Evolutionary conservation across 2,797 vertebrate species (phyloP), one percentile per base, ranked within the genome.

Genomic region (Amazonetta brasiliensis): DNA sequence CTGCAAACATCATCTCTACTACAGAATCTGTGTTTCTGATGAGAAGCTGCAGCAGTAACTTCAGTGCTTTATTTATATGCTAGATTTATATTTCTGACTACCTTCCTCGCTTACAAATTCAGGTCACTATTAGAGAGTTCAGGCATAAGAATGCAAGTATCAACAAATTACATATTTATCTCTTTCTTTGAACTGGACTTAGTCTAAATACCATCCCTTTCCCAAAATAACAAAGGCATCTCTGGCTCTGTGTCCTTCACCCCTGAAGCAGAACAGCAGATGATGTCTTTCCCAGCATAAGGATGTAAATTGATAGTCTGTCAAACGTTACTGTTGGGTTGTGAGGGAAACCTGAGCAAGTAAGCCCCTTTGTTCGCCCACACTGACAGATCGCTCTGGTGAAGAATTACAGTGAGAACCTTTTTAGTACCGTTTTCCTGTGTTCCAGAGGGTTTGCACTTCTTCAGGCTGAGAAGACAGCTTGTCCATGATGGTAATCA

Each of bases 401-500:
- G 84, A 87, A 64, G n/a, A 75, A 44, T 79, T 94, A 99, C 98
- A 98, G 98, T 31, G 80, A 96, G 58, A 94, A 96, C 16, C 98
- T 97, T 90, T 98, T 98, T 6, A 97, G 84, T 97, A 98, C 82
- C 97, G 97, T 93, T 96, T 98, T 66, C 98, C 98, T 25, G 94
- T 76, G 75, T 97, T 98, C 99, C 99, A 99, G 46, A 99, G 98
- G 66, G 93, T 92, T 85, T 98, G 97, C 44, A 98, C 98, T 33
- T 99, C 98, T 48, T 98, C 98, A 62, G 98, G 95, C 89, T 98
- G 98, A 63, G 97, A 97, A 58, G 96, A 94, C 44, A 99, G 97
- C 84, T 99, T 98, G 74, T 98, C 98, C 97, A 99, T 89, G 77
- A 99, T 81, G 52, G 92, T 98, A 37, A 99, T 94, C 87, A 99